phyloP scores from a whole-genome alignment of 1,140 invertebrate genomes.

The Heliconius melpomene region DNA sequence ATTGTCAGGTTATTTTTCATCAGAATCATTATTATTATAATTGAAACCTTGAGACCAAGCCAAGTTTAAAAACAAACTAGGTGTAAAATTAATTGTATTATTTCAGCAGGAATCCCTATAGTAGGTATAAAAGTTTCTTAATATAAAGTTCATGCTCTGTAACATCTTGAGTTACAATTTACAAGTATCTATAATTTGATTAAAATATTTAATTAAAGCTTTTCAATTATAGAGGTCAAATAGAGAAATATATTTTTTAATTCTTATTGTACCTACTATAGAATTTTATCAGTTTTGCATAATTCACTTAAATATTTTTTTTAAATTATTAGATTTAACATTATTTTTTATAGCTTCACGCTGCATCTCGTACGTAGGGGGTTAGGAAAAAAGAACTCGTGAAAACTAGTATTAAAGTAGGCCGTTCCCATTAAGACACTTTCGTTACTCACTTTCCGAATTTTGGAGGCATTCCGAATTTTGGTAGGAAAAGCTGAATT shows the following conservation, averaged over 20 bases:
- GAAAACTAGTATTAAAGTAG: no score
- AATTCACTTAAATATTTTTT: no score
- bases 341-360: no score
- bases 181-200: slow-evolving; percentile 26
- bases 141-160: slow-evolving; percentile 25
- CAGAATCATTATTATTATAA: background rate
- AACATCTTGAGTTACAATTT: slow-evolving; percentile 32
- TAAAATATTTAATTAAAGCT: slow-evolving; percentile 16
- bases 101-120: slow-evolving; percentile 22
- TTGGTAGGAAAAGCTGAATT: no score
- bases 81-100: slow-evolving; percentile 24
- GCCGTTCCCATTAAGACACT: no score
- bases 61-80: slow-evolving; percentile 10
- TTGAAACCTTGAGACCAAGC: background rate
- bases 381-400: no score
- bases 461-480: no score
- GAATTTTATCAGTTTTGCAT: background rate
- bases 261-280: background rate
- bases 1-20: background rate
- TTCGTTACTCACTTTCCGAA: no score
- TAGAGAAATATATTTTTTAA: background rate
- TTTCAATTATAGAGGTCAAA: background rate
- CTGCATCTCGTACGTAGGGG: no score
- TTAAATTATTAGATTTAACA: no score
- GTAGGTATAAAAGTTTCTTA: slow-evolving; percentile 27